These are phyloP conservation scores for Pterostichus niger DNA, from an alignment of 2,888 invertebrate species.

Conservation along the genomic window DNA sequence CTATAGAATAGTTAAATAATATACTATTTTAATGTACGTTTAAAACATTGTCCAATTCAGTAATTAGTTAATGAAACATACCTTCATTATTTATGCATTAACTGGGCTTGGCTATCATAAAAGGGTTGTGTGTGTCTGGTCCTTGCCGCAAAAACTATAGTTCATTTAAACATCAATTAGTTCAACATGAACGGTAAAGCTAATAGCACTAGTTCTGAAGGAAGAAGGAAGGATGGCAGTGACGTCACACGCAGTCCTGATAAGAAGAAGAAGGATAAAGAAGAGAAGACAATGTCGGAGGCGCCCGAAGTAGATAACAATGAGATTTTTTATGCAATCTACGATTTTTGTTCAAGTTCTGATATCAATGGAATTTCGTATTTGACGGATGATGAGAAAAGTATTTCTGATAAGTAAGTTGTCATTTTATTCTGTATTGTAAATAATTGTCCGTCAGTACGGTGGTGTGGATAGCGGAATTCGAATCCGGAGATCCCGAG, in stretches of 20 bases:
- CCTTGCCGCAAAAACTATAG: no score
- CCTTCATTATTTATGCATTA: background rate
- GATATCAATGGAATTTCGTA: conserved; percentile 29
- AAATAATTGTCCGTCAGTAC: no score
- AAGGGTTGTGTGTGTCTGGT: no score
- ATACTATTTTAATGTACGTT: no score
- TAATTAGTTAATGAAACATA: background rate
- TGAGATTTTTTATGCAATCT: conserved; percentile 9
- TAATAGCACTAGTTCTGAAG: background rate
- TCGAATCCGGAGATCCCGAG: no score
- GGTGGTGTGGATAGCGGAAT: no score
- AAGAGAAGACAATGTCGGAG: background rate
- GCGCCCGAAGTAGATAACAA: conserved; percentile 8
- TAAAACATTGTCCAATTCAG: no score
- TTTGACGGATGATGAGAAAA: conserved; percentile 14
- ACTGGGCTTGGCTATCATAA: background rate
- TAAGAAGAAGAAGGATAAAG: background rate
- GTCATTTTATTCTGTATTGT: no score
- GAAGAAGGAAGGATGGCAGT: background rate
- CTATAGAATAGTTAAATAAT: no score
- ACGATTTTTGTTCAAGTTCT: conserved; percentile 11
- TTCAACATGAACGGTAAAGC: background rate
- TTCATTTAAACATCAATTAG: no score
- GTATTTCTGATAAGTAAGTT: conserved; percentile 23
- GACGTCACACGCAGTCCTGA: background rate